These are phyloP conservation scores for Listronotus bonariensis DNA, from an alignment of 1,140 invertebrate genomes.

Conservation along the genomic window DNA sequence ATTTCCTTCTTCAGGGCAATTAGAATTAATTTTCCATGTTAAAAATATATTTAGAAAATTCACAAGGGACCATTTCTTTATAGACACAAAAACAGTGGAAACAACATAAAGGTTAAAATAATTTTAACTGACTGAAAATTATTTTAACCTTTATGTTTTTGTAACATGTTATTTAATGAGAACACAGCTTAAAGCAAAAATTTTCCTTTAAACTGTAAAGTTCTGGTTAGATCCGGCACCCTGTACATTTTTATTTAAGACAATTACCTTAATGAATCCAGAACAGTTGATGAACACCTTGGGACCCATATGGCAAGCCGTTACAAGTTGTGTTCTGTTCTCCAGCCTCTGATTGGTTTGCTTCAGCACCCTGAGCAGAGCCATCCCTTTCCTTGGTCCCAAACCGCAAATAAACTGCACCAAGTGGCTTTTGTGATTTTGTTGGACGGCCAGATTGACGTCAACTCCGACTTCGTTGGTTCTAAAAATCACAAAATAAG, in stretches of 20 bases:
- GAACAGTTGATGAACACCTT: conserved; percentile 99
- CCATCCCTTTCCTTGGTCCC: conserved; percentile 91
- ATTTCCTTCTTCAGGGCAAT: too few relatives aligned
- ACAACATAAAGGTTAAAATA: too few relatives aligned
- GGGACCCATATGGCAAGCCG: conserved; percentile 94
- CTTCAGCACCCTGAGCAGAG: conserved; percentile 88
- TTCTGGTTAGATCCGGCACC: too few relatives aligned
- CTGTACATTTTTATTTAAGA: conserved; percentile 60
- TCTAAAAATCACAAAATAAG: conserved; percentile 54
- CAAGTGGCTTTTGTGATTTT: conserved; percentile 85
- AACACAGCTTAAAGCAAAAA: too few relatives aligned
- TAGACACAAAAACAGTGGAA: too few relatives aligned
- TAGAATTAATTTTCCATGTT: too few relatives aligned
- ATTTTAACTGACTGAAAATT: too few relatives aligned
- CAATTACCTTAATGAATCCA: conserved; percentile 98
- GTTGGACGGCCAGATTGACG: conserved; percentile 89
- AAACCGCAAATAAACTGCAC: conserved; percentile 98
- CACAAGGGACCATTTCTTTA: too few relatives aligned
- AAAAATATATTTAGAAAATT: too few relatives aligned
- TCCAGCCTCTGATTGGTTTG: conserved; percentile 92
- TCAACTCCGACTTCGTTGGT: conserved; percentile 99
- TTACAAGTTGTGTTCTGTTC: conserved; percentile 94
- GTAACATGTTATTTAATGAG: too few relatives aligned
- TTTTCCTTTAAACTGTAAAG: too few relatives aligned
- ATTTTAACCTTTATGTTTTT: too few relatives aligned